Percentiles rank a stretch among this genome's conserved stretches.
These are phyloP conservation scores for Erythrolamprus reginae DNA, from an alignment of 2,113 vertebrate species.

Conservation along the genomic window DNA sequence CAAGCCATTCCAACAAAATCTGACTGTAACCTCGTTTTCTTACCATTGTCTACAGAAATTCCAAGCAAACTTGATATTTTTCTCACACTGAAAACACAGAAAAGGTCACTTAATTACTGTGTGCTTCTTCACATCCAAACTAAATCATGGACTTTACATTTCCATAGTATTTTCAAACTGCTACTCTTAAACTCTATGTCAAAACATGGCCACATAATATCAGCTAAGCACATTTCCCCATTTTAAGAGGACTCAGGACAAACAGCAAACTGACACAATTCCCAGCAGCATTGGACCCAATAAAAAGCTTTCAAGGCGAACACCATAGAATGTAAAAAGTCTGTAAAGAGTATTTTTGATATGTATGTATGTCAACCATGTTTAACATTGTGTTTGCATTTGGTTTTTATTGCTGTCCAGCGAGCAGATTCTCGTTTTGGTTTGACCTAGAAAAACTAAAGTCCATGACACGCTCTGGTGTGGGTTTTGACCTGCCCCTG, in stretches of 20 bases:
- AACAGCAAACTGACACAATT: neutral
- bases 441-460: conserved; percentile 64
- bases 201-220: conserved; percentile 63
- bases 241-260: neutral
- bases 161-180: conserved; percentile 41
- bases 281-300: neutral
- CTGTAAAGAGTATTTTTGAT: neutral
- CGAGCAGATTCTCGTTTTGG: conserved; percentile 28
- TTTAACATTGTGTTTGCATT: conserved; percentile 62
- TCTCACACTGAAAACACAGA: conserved; percentile 99
- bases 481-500: conserved; percentile 60
- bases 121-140: conserved; percentile 67
- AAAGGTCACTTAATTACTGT: conserved; percentile 88
- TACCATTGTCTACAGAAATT: conserved; percentile 99
- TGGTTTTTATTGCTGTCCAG: conserved; percentile 29
- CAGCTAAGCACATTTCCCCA: conserved; percentile 35
- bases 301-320: neutral
- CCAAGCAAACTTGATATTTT: conserved; percentile 99
- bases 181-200: conserved; percentile 42
- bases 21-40: conserved; percentile 82
- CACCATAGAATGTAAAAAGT: conserved; percentile 2
- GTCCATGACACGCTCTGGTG: conserved; percentile 58
- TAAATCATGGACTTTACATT: conserved; percentile 61
- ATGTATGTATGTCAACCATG: conserved; percentile 30
- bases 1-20: conserved; percentile 65